phyloP scores from a whole-genome alignment of 1,140 invertebrate genomes.

The Drosophila mayri region DNA sequence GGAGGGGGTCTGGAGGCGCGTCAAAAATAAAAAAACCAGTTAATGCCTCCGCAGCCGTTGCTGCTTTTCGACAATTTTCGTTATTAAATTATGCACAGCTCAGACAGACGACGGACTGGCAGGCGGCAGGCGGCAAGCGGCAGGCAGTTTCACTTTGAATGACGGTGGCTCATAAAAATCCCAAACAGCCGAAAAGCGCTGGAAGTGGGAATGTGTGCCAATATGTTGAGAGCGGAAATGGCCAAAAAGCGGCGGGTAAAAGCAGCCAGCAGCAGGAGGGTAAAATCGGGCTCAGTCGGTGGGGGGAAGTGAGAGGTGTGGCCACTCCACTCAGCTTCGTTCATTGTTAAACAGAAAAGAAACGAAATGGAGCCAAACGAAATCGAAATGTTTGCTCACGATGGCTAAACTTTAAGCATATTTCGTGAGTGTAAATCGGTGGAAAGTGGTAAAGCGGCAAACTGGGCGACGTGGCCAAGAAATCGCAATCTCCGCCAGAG shows the following conservation, averaged over 20 bases:
- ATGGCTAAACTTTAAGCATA: conserved; percentile 23
- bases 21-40: conserved; percentile 50
- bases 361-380: conserved; percentile 58
- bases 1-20: conserved; percentile 17
- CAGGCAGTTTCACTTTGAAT: conserved; percentile 54
- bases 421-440: conserved; percentile 60
- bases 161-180: conserved; percentile 44
- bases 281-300: conserved; percentile 21
- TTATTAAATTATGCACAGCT: conserved; percentile 56
- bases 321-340: conserved; percentile 31
- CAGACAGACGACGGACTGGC: conserved; percentile 24
- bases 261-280: conserved; percentile 23
- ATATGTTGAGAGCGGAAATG: conserved; percentile 79
- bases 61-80: conserved; percentile 55
- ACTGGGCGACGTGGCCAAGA: conserved; percentile 69
- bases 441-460: conserved; percentile 61
- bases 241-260: conserved; percentile 59
- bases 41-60: conserved; percentile 32
- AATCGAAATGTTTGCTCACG: conserved; percentile 66
- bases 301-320: conserved; percentile 48
- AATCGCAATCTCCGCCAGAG: conserved; percentile 64
- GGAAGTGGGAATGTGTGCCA: conserved; percentile 75
- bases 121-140: conserved; percentile 7
- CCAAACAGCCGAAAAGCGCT: conserved; percentile 39
- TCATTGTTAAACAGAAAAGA: conserved; percentile 50